Percentiles rank a stretch among this genome's conserved stretches.
These are phyloP conservation scores for Zhuqinia jingwanae DNA, from an alignment of 2,888 invertebrate genomes.

Conservation along the genomic window DNA sequence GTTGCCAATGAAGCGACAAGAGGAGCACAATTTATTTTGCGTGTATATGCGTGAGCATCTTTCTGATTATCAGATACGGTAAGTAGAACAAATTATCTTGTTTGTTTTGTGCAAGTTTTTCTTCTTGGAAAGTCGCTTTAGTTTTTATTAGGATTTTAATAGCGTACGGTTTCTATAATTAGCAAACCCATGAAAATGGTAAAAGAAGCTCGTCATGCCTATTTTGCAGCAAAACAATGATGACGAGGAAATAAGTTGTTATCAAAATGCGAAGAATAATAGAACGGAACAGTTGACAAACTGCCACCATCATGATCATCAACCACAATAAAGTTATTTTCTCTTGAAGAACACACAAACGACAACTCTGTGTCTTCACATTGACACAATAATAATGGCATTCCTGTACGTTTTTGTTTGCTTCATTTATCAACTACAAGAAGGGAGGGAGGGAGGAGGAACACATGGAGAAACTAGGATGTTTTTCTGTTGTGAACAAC, in stretches of 20 bases:
- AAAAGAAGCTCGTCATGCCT: slow-evolving; percentile 43
- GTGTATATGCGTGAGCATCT: neutral
- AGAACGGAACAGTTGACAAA: slow-evolving; percentile 62
- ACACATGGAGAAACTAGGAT: neutral
- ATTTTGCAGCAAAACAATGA: slow-evolving; percentile 55
- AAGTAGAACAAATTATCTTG: slow-evolving; percentile 1
- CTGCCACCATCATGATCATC: slow-evolving; percentile 51
- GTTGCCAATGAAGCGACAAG: slow-evolving; percentile 45
- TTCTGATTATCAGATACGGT: neutral
- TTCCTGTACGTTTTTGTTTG: slow-evolving; percentile 50
- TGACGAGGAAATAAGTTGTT: slow-evolving; percentile 42
- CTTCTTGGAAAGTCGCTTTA: too few species aligned
- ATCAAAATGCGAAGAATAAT: slow-evolving; percentile 54
- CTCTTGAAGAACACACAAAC: slow-evolving; percentile 36
- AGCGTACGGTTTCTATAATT: slow-evolving; percentile 55
- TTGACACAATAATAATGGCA: slow-evolving; percentile 58
- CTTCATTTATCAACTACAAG: slow-evolving; percentile 55
- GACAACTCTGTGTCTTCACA: slow-evolving; percentile 4
- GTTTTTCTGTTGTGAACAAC: neutral
- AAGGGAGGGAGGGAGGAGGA: neutral
- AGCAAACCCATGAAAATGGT: slow-evolving; percentile 21
- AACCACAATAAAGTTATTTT: slow-evolving; percentile 38
- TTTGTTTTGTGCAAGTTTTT: neutral
- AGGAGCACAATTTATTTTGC: neutral
- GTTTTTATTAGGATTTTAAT: neutral